phyloP scores from a whole-genome alignment of 2,797 vertebrate species.

The Karalla daura region DNA sequence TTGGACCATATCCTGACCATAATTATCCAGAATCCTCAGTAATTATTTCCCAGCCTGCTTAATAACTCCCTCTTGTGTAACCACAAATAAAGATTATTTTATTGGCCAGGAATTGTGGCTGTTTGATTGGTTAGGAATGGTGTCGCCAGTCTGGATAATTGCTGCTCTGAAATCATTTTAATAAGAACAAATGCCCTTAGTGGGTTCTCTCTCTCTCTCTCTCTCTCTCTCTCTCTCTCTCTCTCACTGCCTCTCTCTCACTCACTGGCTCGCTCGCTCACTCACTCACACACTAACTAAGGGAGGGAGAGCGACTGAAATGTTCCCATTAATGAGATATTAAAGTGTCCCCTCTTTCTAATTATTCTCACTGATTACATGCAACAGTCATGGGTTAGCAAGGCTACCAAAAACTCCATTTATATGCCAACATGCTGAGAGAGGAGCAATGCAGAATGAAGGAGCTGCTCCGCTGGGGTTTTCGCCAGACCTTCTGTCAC shows the following conservation, averaged over 20 bases:
- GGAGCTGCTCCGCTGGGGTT: constrained; percentile 32
- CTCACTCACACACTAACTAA: constrained; percentile 12
- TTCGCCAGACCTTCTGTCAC: constrained; percentile 50
- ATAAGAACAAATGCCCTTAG: constrained; percentile 69
- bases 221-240: constrained; percentile 3
- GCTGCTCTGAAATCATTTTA: constrained; percentile 69
- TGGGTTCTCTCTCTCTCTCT: constrained; percentile 28
- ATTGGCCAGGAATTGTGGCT: constrained; percentile 52
- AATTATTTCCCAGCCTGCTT: constrained; percentile 62
- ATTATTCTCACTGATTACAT: constrained; percentile 71
- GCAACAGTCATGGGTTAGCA: constrained; percentile 44
- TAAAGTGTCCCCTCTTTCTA: constrained; percentile 57
- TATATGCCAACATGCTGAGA: constrained; percentile 27
- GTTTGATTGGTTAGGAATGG: constrained; percentile 59
- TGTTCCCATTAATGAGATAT: constrained; percentile 66
- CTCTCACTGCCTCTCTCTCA: background rate
- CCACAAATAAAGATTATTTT: constrained; percentile 66
- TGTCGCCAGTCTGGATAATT: constrained; percentile 69
- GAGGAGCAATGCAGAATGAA: background rate
- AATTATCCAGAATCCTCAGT: constrained; percentile 67
- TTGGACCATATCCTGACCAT: constrained; percentile 47
- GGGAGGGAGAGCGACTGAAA: constrained; percentile 46
- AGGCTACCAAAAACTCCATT: constrained; percentile 42
- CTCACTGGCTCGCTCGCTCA: background rate
- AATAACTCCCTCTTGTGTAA: constrained; percentile 67